These are phyloP conservation scores for Crossaster papposus DNA, from an alignment of 53 echinoderm and acorn worm genomes.

Conservation along the genomic window DNA sequence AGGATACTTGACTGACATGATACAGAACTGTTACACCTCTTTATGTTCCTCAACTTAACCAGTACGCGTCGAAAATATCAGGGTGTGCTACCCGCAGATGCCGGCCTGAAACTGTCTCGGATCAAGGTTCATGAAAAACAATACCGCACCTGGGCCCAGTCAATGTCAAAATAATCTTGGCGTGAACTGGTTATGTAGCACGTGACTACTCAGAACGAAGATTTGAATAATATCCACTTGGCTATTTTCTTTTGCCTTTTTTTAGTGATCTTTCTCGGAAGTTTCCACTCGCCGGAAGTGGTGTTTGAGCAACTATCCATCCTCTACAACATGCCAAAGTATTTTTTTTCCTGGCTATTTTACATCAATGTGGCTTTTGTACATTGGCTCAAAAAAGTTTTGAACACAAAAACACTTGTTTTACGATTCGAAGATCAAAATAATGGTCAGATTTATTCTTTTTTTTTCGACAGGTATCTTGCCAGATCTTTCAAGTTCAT, in stretches of 20 bases:
- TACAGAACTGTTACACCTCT: too few relatives aligned
- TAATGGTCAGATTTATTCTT: not conserved
- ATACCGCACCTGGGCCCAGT: too few relatives aligned
- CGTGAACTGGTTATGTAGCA: too few relatives aligned
- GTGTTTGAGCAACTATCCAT: slow-evolving; percentile 98
- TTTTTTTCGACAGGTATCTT: slow-evolving; percentile 71
- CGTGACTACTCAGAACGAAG: not conserved
- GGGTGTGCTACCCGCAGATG: too few relatives aligned
- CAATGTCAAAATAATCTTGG: too few relatives aligned
- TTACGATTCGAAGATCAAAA: not conserved
- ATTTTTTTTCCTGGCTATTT: not conserved
- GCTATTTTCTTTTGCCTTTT: not conserved
- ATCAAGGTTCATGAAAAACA: too few relatives aligned
- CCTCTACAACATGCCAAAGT: slow-evolving; percentile 98
- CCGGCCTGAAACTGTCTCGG: too few relatives aligned
- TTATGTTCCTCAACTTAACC: too few relatives aligned
- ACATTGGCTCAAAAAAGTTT: not conserved
- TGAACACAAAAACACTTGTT: too few relatives aligned
- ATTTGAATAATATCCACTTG: too few relatives aligned
- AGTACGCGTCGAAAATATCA: too few relatives aligned
- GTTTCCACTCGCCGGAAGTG: slow-evolving; percentile 94
- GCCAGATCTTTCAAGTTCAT: slow-evolving; percentile 98
- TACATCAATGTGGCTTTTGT: not conserved
- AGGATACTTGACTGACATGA: too few relatives aligned
- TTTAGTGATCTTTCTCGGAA: slow-evolving; percentile 95